These are phyloP conservation scores for Nesogale talazaci DNA, from an alignment of 2,113 vertebrate genomes.

Conservation along the genomic window DNA sequence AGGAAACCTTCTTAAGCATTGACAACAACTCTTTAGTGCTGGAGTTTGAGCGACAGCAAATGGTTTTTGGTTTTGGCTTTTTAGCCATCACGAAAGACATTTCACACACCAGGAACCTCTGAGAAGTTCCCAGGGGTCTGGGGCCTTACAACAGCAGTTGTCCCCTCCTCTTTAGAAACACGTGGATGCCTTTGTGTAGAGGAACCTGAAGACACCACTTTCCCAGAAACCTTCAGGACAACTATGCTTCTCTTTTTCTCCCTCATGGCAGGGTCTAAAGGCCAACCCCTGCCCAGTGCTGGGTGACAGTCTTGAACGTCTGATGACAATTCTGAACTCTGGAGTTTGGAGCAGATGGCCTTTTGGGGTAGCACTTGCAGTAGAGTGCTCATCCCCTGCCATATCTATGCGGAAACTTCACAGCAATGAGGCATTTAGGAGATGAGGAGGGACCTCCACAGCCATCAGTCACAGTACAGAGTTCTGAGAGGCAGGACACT, in stretches of 20 bases:
- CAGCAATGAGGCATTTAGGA: not conserved
- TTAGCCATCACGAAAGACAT: not conserved
- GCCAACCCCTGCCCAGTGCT: too few relatives aligned
- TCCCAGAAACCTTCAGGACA: not conserved
- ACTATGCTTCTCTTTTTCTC: not conserved
- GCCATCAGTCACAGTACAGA: not conserved
- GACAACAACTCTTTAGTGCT: too few relatives aligned
- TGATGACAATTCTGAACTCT: not conserved
- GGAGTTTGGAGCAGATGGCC: not conserved
- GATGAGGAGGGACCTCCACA: accelerated
- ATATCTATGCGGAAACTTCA: not conserved
- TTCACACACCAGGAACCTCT: not conserved
- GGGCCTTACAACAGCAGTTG: not conserved
- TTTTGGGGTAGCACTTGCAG: not conserved
- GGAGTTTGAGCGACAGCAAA: too few relatives aligned
- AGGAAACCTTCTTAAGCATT: too few relatives aligned
- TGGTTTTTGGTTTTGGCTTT: not conserved
- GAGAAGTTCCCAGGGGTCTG: not conserved
- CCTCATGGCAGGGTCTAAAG: not conserved
- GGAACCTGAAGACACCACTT: not conserved
- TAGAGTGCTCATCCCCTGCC: not conserved
- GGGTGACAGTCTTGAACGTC: not conserved
- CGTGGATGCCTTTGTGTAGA: not conserved
- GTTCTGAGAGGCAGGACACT: not conserved
- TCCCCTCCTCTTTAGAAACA: not conserved